Conservation (phyloP, 2,113 vertebrate species). For the Mormoops blainvillei region DNA sequence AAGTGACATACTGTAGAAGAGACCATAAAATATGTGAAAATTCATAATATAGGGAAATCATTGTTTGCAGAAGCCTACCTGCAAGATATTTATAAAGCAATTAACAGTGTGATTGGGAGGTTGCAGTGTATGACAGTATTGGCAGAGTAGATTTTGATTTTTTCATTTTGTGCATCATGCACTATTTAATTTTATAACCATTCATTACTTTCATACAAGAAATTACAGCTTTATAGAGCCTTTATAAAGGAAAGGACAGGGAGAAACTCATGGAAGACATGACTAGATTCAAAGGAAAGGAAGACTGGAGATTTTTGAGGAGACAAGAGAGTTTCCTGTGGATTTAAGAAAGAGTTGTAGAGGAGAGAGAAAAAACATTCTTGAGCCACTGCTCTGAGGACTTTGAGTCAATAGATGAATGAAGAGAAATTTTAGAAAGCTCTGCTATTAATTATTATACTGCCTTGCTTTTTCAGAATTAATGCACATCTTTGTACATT, state of each 20-base stretch:
- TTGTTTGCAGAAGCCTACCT: neutral
- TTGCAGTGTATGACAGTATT: neutral
- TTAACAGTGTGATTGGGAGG: neutral
- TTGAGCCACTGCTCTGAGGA: conserved; percentile 4
- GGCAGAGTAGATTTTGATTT: neutral
- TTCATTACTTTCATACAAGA: conserved; percentile 9
- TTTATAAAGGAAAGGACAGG: neutral
- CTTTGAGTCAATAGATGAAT: conserved; percentile 11
- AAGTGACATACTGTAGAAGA: neutral
- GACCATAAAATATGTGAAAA: neutral
- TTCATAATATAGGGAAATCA: neutral
- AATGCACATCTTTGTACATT: neutral
- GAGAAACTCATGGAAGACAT: neutral
- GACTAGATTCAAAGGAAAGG: neutral
- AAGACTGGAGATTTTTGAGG: neutral
- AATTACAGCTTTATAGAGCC: neutral
- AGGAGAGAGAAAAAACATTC: conserved; percentile 18
- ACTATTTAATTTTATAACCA: neutral
- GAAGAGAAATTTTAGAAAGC: conserved; percentile 22
- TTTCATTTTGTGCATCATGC: neutral
- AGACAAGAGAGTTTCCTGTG: neutral
- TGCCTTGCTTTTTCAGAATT: neutral
- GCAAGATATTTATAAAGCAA: neutral
- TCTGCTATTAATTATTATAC: neutral
- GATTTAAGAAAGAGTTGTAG: conserved; percentile 24